These are phyloP conservation scores for Proales similis DNA, from an alignment of 1,140 invertebrate species.

Conservation along the genomic window DNA sequence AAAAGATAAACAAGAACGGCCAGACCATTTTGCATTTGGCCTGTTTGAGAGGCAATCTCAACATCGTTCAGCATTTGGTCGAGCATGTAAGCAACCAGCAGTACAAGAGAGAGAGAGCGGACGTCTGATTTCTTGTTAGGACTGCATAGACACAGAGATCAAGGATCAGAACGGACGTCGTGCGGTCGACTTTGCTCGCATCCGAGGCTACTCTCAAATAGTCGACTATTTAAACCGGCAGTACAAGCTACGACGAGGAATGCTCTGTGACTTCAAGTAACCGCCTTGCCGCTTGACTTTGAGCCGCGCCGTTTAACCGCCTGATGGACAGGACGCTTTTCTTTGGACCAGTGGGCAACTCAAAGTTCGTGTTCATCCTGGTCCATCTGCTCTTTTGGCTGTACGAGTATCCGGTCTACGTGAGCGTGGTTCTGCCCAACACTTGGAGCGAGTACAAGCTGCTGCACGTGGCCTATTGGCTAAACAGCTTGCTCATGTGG, in stretches of 20 bases:
- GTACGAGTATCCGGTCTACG: slow-evolving; percentile 58
- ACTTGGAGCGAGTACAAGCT: slow-evolving; percentile 76
- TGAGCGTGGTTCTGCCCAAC: slow-evolving; percentile 68
- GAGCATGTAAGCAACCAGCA: slow-evolving; percentile 63
- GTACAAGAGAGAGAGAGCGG: not conserved
- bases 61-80: slow-evolving; percentile 59
- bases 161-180: slow-evolving; percentile 83
- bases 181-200: slow-evolving; percentile 74
- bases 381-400: slow-evolving; percentile 77
- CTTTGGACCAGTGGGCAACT: slow-evolving; percentile 78
- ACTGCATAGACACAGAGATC: slow-evolving; percentile 72
- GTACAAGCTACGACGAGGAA: slow-evolving; percentile 66
- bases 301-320: too few relatives aligned
- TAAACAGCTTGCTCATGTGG: slow-evolving; percentile 84
- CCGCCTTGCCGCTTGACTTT: too few relatives aligned
- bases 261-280: slow-evolving; percentile 2
- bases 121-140: slow-evolving; percentile 49
- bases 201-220: slow-evolving; percentile 73
- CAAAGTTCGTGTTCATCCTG: slow-evolving; percentile 75
- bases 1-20: slow-evolving; percentile 82
- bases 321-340: slow-evolving; percentile 63
- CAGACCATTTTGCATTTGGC: slow-evolving; percentile 84
- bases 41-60: slow-evolving; percentile 79
- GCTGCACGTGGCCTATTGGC: slow-evolving; percentile 79
- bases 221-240: slow-evolving; percentile 70